Evolutionary conservation across 2,888 invertebrate species (phyloP).

Genomic region (Napeogenes sylphis): DNA sequence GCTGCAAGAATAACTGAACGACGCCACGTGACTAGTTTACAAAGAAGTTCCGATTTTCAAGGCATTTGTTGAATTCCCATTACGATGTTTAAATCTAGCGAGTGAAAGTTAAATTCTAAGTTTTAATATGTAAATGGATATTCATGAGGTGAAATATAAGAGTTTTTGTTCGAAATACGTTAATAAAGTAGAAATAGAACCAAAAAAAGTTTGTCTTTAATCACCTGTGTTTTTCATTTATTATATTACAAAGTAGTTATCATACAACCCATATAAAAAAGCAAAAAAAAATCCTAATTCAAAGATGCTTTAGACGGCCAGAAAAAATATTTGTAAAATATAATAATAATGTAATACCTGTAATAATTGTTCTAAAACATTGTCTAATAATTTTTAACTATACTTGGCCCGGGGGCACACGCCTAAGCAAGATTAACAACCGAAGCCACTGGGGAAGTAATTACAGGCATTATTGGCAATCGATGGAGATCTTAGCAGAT

Average conservation of each 20-base stretch:
- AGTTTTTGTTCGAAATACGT: too few relatives aligned
- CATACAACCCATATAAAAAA: too few relatives aligned
- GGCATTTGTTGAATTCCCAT: slow-evolving; percentile 28
- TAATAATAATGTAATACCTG: not conserved
- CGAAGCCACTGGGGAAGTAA: slow-evolving; percentile 55
- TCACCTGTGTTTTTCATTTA: too few relatives aligned
- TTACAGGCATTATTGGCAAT: slow-evolving; percentile 71
- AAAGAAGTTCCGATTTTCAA: slow-evolving; percentile 36
- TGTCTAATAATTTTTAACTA: slow-evolving; percentile 57
- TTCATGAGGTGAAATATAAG: too few relatives aligned
- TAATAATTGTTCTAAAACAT: not conserved
- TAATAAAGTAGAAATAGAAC: too few relatives aligned
- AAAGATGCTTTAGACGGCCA: not conserved
- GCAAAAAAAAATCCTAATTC: too few relatives aligned
- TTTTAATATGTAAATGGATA: not conserved
- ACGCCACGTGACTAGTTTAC: slow-evolving; percentile 52
- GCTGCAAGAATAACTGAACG: slow-evolving; percentile 56
- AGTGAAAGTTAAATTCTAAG: slow-evolving; percentile 1
- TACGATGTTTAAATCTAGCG: not conserved
- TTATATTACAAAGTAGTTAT: too few relatives aligned
- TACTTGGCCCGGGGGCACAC: slow-evolving; percentile 48
- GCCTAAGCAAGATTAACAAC: slow-evolving; percentile 61
- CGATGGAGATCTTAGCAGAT: slow-evolving; percentile 60
- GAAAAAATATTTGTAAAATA: not conserved
- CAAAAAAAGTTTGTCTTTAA: too few relatives aligned